Base-by-base conservation (phyloP, 2,888 invertebrate genomes). In the Microdon myrmicae region DNA sequence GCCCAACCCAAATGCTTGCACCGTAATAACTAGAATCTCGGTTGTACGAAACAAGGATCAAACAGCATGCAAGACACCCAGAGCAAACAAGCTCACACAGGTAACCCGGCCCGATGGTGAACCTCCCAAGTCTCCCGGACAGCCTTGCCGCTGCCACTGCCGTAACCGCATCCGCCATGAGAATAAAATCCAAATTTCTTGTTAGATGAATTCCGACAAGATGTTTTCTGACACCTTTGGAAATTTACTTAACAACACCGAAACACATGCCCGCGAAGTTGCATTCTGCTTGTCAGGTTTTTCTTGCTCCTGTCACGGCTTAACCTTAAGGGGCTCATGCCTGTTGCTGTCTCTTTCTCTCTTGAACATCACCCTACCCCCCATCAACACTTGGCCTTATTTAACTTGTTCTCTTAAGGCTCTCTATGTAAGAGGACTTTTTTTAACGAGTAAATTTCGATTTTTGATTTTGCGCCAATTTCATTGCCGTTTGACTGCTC, bases 181-280 rank as follows among this genome's bases (percentile, higher is more conserved):
- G 64, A 64, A 64, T 75, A 77, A 79, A 79, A 79, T 79, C 72
- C 79, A 76, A 79, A 79, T 79, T 79, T 78, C 79, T 79, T 79
- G 79, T 79, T 79, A 79, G 78, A 79, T 79, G 79, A 77, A 78
- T 79, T 77, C 76, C 77, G 78, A 79, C 79, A 79, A 79, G 77
- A 79, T 79, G 78, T 79, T 79, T 78, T 75, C 79, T 79, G 79
- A 79, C 78, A 79, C 78, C 77, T 77, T 75, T 74, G 72, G 73
- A 75, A 75, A 75, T 69, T 70, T 70, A 68, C 68, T 68, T 68
- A 68, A 61, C 68, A 68, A 43, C 58, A 51, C 47, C 53, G 55
- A 49, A 49, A 58, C 58, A 51, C 58, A 56, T 66, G 59, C 59
- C 59, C 59, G 66, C 66, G 56, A 59, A 59, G 59, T 59, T 59